phyloP scores from a whole-genome alignment of 2,113 vertebrate species.

The Tamias sibiricus region DNA sequence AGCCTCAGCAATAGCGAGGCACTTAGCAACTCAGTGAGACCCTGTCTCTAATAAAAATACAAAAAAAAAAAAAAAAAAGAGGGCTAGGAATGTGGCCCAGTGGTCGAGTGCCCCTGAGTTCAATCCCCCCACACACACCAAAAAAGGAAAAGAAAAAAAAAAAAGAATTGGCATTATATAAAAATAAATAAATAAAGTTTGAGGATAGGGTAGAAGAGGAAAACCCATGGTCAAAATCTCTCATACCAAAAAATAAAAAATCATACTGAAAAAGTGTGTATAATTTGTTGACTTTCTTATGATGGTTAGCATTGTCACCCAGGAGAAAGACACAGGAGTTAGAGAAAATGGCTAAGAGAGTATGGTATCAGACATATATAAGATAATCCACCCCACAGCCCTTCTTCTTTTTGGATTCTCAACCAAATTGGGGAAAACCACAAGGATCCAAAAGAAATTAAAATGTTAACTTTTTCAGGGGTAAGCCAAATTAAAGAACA shows the following conservation, averaged over 20 bases:
- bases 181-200: slow-evolving; percentile 55
- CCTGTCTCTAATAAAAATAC: too few relatives aligned
- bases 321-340: neutral
- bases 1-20: too few relatives aligned
- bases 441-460: neutral
- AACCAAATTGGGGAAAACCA: neutral
- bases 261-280: neutral
- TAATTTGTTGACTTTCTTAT: slow-evolving; percentile 17
- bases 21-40: too few relatives aligned
- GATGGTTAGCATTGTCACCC: neutral
- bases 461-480: neutral
- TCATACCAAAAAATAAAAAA: slow-evolving; percentile 31
- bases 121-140: too few relatives aligned
- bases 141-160: too few relatives aligned
- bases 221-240: neutral
- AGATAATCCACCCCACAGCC: neutral
- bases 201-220: neutral
- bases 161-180: slow-evolving; percentile 22
- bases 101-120: too few relatives aligned
- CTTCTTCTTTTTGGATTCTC: slow-evolving; percentile 14
- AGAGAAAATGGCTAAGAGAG: neutral
- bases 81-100: too few relatives aligned
- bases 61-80: too few relatives aligned
- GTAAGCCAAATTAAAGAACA: slow-evolving; percentile 39
- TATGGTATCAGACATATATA: neutral